Evolutionary conservation across 2,888 invertebrate species (phyloP).

Genomic region (Stenchaetothrips biformis): DNA sequence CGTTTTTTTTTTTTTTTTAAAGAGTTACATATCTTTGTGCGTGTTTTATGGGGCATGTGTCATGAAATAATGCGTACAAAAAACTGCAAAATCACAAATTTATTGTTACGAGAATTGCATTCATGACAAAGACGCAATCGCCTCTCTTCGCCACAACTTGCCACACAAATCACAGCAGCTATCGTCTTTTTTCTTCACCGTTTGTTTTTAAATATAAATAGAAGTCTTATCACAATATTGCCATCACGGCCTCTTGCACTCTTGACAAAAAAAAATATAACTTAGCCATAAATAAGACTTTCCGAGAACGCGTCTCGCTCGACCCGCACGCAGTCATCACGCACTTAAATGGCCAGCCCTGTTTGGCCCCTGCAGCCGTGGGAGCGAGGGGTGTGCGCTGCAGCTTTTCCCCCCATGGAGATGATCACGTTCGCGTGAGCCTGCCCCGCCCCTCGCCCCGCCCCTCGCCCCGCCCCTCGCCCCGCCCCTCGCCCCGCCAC

Average conservation of each 20-base stretch:
- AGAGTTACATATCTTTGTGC: neutral
- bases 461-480: neutral
- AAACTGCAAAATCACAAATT: neutral
- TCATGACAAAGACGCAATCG: neutral
- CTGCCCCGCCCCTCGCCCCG: neutral
- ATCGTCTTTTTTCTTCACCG: neutral
- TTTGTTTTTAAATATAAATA: neutral
- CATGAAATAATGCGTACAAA: neutral
- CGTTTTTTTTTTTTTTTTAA: no score
- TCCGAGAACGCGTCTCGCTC: neutral
- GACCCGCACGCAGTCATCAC: no score
- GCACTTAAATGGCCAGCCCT: no score
- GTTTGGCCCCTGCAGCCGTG: no score
- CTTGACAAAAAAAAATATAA: neutral
- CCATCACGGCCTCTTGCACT: neutral
- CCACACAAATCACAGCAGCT: slow-evolving; percentile 7
- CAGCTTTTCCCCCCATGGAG: no score
- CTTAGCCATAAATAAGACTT: neutral
- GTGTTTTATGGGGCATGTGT: neutral
- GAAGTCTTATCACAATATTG: neutral
- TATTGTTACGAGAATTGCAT: neutral
- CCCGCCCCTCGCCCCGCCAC: neutral
- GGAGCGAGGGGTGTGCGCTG: no score
- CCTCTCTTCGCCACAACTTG: neutral
- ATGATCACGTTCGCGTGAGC: neutral